A percentile compares a stretch with the other conserved stretches of the same genome.
Evolutionary conservation across 1,140 invertebrate genomes (phyloP).

Genomic region (Trichonephila clavata): DNA sequence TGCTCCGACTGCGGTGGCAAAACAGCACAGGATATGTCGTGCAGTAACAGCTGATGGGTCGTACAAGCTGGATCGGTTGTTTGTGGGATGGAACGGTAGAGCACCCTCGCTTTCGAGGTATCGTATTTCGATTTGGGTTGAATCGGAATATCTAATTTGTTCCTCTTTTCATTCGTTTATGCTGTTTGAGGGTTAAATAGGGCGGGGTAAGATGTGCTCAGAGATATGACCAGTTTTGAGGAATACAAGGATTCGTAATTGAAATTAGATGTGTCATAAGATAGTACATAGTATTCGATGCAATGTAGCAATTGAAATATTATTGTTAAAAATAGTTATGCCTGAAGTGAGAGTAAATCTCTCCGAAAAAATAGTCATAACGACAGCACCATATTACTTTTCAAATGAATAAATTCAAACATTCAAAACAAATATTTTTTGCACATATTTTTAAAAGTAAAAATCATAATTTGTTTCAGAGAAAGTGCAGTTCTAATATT

Average conservation of each 20-base stretch:
- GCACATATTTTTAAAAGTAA: no score
- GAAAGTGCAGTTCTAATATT: no score
- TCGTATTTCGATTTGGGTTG: slow-evolving; percentile 34
- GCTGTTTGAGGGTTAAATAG: not conserved
- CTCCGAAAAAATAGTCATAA: no score
- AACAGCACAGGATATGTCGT: slow-evolving; percentile 23
- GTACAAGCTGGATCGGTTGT: not conserved
- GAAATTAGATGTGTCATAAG: not conserved
- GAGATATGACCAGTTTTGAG: not conserved
- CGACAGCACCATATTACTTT: no score
- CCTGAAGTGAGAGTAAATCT: no score
- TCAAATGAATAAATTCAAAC: no score
- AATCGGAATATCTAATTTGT: not conserved
- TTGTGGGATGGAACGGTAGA: not conserved
- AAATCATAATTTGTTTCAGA: no score
- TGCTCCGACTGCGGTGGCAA: not conserved
- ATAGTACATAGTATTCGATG: no score
- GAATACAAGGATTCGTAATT: not conserved
- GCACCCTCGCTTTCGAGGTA: not conserved
- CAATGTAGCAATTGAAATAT: no score
- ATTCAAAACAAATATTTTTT: no score
- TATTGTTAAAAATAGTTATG: no score
- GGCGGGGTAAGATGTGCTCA: no score
- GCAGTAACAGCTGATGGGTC: slow-evolving; percentile 45
- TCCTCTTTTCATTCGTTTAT: not conserved